Evolutionary conservation across 2,797 vertebrate species (phyloP), one percentile per base, ranked within the genome.

Genomic region (Gallinago nigripennis): DNA sequence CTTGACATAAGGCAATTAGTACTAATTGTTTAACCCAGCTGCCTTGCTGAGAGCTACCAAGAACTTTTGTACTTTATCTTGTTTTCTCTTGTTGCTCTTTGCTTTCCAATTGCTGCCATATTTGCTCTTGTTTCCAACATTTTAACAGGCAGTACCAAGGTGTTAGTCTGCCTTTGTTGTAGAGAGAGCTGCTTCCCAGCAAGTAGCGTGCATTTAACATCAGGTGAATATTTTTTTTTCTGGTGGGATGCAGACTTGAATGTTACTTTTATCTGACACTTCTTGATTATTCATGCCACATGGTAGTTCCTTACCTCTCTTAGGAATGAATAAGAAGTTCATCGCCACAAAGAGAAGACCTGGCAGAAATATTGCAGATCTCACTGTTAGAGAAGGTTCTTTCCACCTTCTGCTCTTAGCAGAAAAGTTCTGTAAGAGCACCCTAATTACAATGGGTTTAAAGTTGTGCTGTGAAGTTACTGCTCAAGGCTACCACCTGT

Each of bases 1-100:
- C 98, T 97, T 98, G 98, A 98, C 98, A 98, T 98, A 98, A 98
- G 98, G 98, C 98, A 98, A 98, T 98, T 98, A 98, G 98, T 98
- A 97, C 98, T 98, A 98, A 98, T 98, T 98, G 98, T 98, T 98
- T 98, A 98, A 98, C 97, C 98, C 98, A 98, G 98, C 97, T 98
- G 98, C 98, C 98, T 98, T 97, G 98, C 98, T 98, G 98, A 98
- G 98, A 98, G 97, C 98, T 97, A 98, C 97, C 97, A 97, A 97
- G 96, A 98, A 98, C 97, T 98, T 98, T 97, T 97, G 97, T 97
- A 97, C 97, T 98, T 98, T 96, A 97, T 98, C 98, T 98, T 97
- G 97, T 97, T 98, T 97, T 95, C 97, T 97, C 97, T 92, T 93
- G 96, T 97, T 97, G 97, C 96, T 98, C 97, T 97, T 97, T 96